Evolutionary conservation across 1,140 invertebrate species (phyloP).

Genomic region (Apis florea): DNA sequence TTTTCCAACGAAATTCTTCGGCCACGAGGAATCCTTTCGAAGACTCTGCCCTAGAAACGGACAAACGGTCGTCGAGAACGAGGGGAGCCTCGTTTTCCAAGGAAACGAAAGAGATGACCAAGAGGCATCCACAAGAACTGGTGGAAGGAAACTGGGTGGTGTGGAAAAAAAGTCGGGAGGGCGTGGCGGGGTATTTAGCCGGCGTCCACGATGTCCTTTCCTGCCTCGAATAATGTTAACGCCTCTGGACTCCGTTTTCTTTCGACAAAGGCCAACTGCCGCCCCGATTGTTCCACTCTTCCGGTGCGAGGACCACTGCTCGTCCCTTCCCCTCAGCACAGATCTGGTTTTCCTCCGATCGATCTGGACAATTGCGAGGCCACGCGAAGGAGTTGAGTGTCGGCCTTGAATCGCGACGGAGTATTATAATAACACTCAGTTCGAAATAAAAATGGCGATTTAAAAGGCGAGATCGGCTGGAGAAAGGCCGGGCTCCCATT

Average conservation of each 20-base stretch:
- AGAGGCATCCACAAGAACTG: neutral
- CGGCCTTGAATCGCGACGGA: slow-evolving; percentile 24
- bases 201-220: slow-evolving; percentile 39
- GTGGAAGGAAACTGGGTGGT: neutral
- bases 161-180: slow-evolving; percentile 41
- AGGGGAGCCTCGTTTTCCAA: neutral
- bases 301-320: slow-evolving; percentile 57
- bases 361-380: slow-evolving; percentile 39
- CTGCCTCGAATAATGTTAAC: slow-evolving; percentile 61
- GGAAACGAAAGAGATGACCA: neutral
- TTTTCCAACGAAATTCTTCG: too few relatives aligned
- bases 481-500: slow-evolving; percentile 8
- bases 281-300: slow-evolving; percentile 66
- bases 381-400: slow-evolving; percentile 6
- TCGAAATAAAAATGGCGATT: slow-evolving; percentile 48
- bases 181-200: slow-evolving; percentile 62
- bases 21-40: neutral
- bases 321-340: slow-evolving; percentile 3
- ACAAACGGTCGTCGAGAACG: neutral
- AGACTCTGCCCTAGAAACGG: neutral
- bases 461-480: slow-evolving; percentile 28
- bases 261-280: slow-evolving; percentile 65
- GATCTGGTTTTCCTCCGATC: slow-evolving; percentile 60
- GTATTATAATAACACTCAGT: neutral
- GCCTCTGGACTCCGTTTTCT: slow-evolving; percentile 62